Base-by-base conservation (phyloP, 2,888 invertebrate species). In the Rhagophthalmus giganteus region DNA sequence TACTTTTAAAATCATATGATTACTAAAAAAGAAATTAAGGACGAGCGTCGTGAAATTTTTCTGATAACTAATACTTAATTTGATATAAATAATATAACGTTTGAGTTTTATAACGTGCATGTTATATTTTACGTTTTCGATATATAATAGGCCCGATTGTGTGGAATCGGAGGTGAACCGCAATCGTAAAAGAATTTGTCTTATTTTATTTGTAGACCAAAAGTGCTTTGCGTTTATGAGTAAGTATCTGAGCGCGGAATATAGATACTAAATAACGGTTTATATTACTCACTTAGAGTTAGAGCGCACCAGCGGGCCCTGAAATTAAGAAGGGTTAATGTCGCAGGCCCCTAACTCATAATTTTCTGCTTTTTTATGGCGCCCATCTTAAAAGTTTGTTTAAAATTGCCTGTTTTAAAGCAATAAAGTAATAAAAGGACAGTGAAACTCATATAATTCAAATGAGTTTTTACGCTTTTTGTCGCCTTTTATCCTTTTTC, bases 361-460 rank as follows among this genome's bases (percentile, higher is more conserved):
- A 53, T 53, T 53, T 48, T 45, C 38, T 42, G 27, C 42, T 48
- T 53, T 53, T 53, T 53, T 53, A 53, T 44, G 53, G 35, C 48
- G 38, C 42, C 38, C 47, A 48, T 48, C 48, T 53, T 42, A 53
- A 53, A 53, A 47, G 42, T 53, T 53, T 53, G 53, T 48, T 48
- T 53, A 48, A 53, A 53, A 53, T 48, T 53, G 53, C 53, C 47
- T 37, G 47, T 48, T 53, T 53, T 38, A 42, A 28, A 48, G 53
- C 42, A 48, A 53, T 53, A 53, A 53, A 47, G 53, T 53, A 48
- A 53, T 53, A 53, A 53, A 53, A 48, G 53, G 53, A 48, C 48
- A 53, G 31, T 53, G 53, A 53, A 53, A 48, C 45, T 42, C 37
- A 31, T 48, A 53, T 48, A 53, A 48, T 48, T 53, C 48, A 53